A percentile compares a stretch with the other conserved stretches of the same genome.
Conservation (phyloP, 2,113 vertebrate species). For the Scophthalmus maximus region DNA sequence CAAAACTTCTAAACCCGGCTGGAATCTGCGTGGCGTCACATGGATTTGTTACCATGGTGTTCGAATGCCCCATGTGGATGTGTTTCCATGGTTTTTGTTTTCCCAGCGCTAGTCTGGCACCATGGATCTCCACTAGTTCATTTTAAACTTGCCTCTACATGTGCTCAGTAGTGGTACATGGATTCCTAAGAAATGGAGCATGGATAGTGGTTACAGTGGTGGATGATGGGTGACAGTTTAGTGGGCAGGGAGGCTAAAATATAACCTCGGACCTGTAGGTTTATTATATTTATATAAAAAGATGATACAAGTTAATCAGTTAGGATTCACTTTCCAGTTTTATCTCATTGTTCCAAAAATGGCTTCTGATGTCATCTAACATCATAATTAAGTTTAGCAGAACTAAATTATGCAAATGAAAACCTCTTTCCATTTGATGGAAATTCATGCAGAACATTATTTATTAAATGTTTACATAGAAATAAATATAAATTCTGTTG, state of each 20-base stretch:
- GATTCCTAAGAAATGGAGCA: slow-evolving; percentile 22
- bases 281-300: neutral
- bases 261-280: neutral
- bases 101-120: slow-evolving; percentile 30
- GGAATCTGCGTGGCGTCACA: slow-evolving; percentile 45
- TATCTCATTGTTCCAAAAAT: too few species aligned
- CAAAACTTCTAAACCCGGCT: slow-evolving; percentile 47
- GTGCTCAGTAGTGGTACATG: slow-evolving; percentile 44
- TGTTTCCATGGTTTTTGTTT: slow-evolving; percentile 75
- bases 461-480: slow-evolving; percentile 6
- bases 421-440: neutral
- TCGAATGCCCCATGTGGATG: slow-evolving; percentile 63
- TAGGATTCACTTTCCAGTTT: too few species aligned
- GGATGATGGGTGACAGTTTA: neutral
- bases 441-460: neutral
- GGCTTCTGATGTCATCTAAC: too few species aligned
- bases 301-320: neutral
- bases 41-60: slow-evolving; percentile 68
- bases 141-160: slow-evolving; percentile 56
- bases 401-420: too few species aligned
- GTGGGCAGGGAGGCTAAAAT: neutral
- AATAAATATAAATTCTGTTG: too few species aligned
- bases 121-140: slow-evolving; percentile 21
- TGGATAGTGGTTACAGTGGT: slow-evolving; percentile 17
- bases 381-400: too few species aligned